Base-by-base conservation (phyloP, 2,113 vertebrate species). In the Suricata suricatta region DNA sequence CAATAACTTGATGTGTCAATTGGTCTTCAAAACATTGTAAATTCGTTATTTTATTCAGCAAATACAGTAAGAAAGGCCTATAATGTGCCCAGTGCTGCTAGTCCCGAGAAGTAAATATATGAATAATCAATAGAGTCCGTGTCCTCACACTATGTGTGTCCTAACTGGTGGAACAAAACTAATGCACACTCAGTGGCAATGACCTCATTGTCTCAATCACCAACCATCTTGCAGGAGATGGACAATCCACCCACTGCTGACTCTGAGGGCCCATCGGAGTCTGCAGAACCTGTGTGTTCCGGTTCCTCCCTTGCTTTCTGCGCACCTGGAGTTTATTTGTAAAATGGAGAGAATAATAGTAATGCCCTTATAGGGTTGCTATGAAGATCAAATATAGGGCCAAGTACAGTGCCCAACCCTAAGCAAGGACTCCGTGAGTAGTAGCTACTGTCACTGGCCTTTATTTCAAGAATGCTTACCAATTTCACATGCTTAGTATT, bases 1-100 rank as follows among this genome's bases (percentile, higher is more conserved):
- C 66, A 81, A 9, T 88, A 77, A 92, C 88, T 9, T 35, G 14
- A 74, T 33, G 47, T 14, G 57, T 84, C 41, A 68, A 17, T 23
- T 87, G 35, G 5, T n/a, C 93, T 97, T 57, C 31, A 52, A 93
- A 64, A 35, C 82, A 47, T 95, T 85, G 66, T 83, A 89, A 96
- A 83, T 74, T 29, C 54, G 35, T 66, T 81, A 85, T 88, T 91
- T 95, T 86, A 71, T 89, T 85, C 76, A 89, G 33, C 27, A 77
- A 81, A 88, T 80, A 41, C 52, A 2, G 9, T 27, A 25, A 91
- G 35, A 88, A 77, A 91, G 23, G 66, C 7, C 33, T 66, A 9
- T 13, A 10, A 14, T 33, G 5, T 16, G 19, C 7, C 89, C 35
- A 92, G 52, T 27, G 21, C 54, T 80, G 16, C 47, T 83, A 27